Evolutionary conservation across 1,140 invertebrate genomes (phyloP), one percentile per base, ranked within the genome.

Genomic region (Uloborus diversus): DNA sequence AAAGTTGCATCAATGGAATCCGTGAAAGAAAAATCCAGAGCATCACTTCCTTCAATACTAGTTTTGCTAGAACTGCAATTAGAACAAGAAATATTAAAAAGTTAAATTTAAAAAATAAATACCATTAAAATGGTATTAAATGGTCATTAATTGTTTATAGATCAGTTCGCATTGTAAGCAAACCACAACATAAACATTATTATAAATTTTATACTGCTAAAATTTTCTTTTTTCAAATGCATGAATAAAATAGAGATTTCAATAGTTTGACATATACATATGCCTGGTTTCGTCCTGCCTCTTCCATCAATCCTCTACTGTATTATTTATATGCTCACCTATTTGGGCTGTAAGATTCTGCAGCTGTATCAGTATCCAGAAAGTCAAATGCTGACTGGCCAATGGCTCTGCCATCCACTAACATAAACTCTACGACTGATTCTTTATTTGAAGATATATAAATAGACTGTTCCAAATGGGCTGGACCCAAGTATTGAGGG

Each of bases 401-500:
- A 20, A 71, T 53, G n/a, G 30, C 53, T 3, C 56, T 47, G 2
- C 76, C 68, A 66, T 81, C 80, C 17, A 87, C 64, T 49, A 84
- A 81, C 17, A 84, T 83, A 17, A 79, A 56, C 11, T 81, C 78
- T 9, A 85, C 86, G 4, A 86, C 85, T 82, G 87, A 86, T 25
- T 86, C 83, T 20, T 85, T 82, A n/a, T 86, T 84, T 7, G 88
- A 84, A 5, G 88, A 88, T 78, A 90, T 86, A 81, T 89, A 89
- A 73, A 87, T 87, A 11, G 87, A 84, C 37, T 87, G 86, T 35
- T 85, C 76, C 0, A 85, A 73, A 32, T 86, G 80, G 33, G 85
- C 83, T 82, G 85, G 49, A 61, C 91, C 91, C 32, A 92, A 86
- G 82, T 88, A 91, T 42, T 89, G 87, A 14, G 90, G 88, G 83